phyloP scores from a whole-genome alignment of 2,888 invertebrate species.

The Microctonus hyperodae region DNA sequence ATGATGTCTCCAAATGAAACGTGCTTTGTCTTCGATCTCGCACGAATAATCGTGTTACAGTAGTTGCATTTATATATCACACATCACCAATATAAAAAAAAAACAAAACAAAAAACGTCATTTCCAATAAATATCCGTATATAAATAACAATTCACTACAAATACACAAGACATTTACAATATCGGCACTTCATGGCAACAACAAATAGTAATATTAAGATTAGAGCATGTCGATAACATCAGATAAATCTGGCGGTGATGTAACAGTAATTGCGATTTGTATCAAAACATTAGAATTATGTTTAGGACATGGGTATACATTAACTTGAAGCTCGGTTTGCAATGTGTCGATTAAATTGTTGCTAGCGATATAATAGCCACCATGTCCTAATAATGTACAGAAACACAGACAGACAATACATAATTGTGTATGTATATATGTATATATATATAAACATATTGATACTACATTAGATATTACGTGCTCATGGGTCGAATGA shows the following conservation, averaged over 20 bases:
- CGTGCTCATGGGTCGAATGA: constrained; percentile 24
- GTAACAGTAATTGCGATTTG: constrained; percentile 10
- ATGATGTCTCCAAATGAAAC: constrained; percentile 15
- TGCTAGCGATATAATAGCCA: constrained; percentile 26
- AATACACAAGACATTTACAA: too few species aligned
- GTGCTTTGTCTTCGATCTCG: constrained; percentile 1
- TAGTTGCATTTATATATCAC: background rate
- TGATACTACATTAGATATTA: constrained; percentile 15
- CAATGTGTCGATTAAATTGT: constrained; percentile 26
- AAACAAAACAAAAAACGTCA: too few species aligned
- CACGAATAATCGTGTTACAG: constrained; percentile 10
- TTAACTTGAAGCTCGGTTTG: constrained; percentile 20
- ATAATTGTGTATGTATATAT: background rate
- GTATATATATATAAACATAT: background rate
- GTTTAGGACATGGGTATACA: constrained; percentile 18
- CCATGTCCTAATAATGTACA: constrained; percentile 24
- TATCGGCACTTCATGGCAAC: background rate
- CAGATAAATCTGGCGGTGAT: background rate
- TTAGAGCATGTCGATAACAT: background rate
- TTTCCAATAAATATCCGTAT: too few species aligned
- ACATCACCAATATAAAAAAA: too few species aligned
- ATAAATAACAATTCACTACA: too few species aligned
- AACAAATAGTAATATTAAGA: background rate
- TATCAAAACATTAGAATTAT: constrained; percentile 22
- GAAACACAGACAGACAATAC: background rate